Evolutionary conservation across 2,113 vertebrate species (phyloP), one percentile per base, ranked within the genome.

Genomic region (Carassius carassius): DNA sequence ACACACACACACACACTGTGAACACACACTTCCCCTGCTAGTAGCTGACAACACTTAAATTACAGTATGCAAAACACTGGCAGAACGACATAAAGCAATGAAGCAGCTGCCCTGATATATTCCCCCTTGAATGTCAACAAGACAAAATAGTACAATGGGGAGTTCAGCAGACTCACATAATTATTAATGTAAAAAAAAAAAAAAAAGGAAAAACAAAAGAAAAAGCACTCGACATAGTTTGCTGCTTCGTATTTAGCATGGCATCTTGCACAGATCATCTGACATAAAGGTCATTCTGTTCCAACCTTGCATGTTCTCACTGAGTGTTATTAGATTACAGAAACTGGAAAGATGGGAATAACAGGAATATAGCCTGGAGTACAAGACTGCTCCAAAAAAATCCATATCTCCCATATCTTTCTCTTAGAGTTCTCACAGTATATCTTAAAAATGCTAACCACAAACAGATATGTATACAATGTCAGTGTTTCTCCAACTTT

Each of bases 281-380:
- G 80, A 82, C 80, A 70, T 56, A 82, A 82, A 82, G 63, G 80
- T 82, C 80, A 82, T 54, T 82, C 65, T 41, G 41, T 37, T 37
- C 65, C 65, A 82, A 41, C 17, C 29, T 11, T 54, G 47, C 19
- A 35, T 82, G 29, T n/a, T 70, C 13, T 56, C 25, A 54, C 32
- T 37, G 17, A 72, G 29, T 37, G 80, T 58, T 41, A 54, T 70
- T 54, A 51, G 25, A 82, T 32, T 51, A 21, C 78, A 70, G 13
- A 56, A 56, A 70, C 47, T 54, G 65, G 19, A 54, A 82, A 44
- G 47, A 82, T 35, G 11, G 29, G 47, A 41, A 65, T 41, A 81
- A 63, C 56, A 44, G 5, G 35, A 14, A 62, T 17, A 14, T 35
- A 21, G 23, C 14, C 73, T 32, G 10, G 12, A 49, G 72, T 23